phyloP scores from a whole-genome alignment of 2,888 invertebrate species.

The Kryphioiulus occultus region DNA sequence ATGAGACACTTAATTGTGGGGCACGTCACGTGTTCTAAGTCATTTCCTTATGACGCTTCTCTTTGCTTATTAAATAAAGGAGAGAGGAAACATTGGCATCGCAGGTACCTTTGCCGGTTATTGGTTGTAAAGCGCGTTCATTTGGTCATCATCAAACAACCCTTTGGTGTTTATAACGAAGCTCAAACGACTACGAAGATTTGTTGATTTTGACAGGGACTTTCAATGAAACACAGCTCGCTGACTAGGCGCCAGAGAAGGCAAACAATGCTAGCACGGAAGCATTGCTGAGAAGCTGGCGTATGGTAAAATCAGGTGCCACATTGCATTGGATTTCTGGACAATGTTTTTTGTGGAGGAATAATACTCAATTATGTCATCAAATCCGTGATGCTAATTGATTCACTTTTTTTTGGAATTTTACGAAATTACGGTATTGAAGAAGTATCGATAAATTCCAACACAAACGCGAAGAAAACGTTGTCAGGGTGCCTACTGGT shows the following conservation, averaged over 20 bases:
- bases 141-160: background rate
- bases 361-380: too few species aligned
- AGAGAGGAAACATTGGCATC: background rate
- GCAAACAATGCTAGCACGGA: slow-evolving; percentile 20
- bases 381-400: too few species aligned
- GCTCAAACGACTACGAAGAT: background rate
- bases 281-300: background rate
- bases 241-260: background rate
- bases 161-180: background rate
- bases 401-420: too few species aligned
- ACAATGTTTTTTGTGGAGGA: too few species aligned
- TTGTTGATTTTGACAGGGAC: background rate
- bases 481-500: too few species aligned
- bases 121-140: background rate
- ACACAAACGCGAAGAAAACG: too few species aligned
- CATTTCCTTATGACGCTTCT: background rate
- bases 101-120: background rate
- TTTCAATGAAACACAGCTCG: background rate
- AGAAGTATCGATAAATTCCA: too few species aligned
- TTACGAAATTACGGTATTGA: too few species aligned
- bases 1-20: background rate
- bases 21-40: background rate
- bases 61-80: background rate
- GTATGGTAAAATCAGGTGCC: too few species aligned
- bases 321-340: too few species aligned